These are phyloP conservation scores for Panagrolaimus sp. DNA, from an alignment of 1,140 invertebrate species.

Conservation along the genomic window DNA sequence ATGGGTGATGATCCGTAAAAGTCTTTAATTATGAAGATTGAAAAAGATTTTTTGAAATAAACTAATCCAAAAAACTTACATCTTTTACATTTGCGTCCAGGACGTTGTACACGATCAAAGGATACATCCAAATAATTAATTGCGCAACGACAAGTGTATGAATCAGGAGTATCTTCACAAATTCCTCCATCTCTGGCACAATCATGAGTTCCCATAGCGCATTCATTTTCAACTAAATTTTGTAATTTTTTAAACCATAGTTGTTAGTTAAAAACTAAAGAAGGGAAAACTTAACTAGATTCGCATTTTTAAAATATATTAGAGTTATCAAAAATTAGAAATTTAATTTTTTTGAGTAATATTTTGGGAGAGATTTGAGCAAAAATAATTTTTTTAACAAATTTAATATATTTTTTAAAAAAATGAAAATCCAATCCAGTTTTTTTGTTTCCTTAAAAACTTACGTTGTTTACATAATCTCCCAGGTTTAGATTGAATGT, in stretches of 20 bases:
- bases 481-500: constrained; percentile 49
- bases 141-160: constrained; percentile 50
- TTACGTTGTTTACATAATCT: constrained; percentile 51
- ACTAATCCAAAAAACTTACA: constrained; percentile 28
- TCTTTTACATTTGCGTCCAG: constrained; percentile 56
- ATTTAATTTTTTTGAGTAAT: too few species aligned
- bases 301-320: too few species aligned
- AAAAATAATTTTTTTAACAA: too few species aligned
- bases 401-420: too few species aligned
- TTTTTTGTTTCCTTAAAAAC: constrained; percentile 17
- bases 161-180: constrained; percentile 57
- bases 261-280: too few species aligned
- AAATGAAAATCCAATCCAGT: too few species aligned
- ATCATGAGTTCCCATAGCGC: constrained; percentile 51
- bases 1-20: too few species aligned
- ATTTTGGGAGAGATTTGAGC: too few species aligned
- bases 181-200: constrained; percentile 55
- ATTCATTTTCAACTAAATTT: constrained; percentile 53
- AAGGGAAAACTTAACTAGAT: too few species aligned
- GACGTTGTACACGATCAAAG: constrained; percentile 46
- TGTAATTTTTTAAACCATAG: too few species aligned
- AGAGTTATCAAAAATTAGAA: too few species aligned
- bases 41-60: neutral
- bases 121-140: constrained; percentile 56
- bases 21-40: too few species aligned